Evolutionary conservation across 2,888 invertebrate genomes (phyloP).

Genomic region (Zelleria hepariella): DNA sequence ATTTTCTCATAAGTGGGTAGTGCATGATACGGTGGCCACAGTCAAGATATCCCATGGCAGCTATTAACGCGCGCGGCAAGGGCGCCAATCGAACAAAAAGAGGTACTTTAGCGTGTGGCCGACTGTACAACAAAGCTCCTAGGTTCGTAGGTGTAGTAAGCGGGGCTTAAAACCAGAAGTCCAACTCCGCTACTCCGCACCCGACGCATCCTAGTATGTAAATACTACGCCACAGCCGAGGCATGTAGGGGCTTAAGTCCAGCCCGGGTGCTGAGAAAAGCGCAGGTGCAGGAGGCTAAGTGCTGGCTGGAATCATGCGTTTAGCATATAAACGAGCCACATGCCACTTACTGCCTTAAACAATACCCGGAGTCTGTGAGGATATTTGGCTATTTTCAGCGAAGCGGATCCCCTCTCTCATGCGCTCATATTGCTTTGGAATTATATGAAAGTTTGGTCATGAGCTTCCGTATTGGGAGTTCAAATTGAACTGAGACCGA

Average conservation of each 20-base stretch:
- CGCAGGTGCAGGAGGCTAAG: slow-evolving; percentile 12
- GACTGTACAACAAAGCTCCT: too few species aligned
- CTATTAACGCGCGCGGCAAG: too few species aligned
- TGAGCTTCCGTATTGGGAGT: too few species aligned
- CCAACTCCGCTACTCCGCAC: neutral
- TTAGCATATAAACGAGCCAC: slow-evolving; percentile 30
- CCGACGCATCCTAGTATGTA: neutral
- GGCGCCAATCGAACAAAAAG: too few species aligned
- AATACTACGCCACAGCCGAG: neutral
- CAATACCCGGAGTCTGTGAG: neutral
- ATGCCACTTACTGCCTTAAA: slow-evolving; percentile 15
- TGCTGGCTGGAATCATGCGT: slow-evolving; percentile 19
- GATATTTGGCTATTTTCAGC: neutral
- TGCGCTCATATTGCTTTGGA: neutral
- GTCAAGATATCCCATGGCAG: too few species aligned
- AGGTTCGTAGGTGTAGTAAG: too few species aligned
- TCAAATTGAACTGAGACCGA: too few species aligned
- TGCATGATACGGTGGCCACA: too few species aligned
- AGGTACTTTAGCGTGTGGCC: too few species aligned
- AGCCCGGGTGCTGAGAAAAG: neutral
- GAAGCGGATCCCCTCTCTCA: neutral
- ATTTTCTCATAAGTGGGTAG: too few species aligned
- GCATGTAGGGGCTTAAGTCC: neutral
- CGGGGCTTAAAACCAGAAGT: neutral
- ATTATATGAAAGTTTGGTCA: too few species aligned